These are phyloP conservation scores for Glaucomys volans DNA, from an alignment of 2,113 vertebrate species.

Conservation along the genomic window DNA sequence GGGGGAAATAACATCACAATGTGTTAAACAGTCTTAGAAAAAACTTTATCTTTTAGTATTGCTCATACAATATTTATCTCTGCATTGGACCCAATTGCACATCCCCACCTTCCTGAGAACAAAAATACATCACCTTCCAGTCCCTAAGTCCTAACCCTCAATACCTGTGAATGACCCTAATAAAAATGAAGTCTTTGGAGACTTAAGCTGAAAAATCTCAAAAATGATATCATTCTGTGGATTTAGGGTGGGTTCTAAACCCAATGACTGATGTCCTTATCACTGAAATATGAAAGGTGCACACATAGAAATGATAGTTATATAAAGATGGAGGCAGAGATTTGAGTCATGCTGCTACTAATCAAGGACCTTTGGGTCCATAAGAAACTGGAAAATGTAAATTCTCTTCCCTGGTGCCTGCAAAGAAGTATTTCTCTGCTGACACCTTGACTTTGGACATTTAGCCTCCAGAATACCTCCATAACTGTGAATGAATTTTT, in stretches of 20 bases:
- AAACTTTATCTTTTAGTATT: not conserved
- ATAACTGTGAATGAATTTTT: not conserved
- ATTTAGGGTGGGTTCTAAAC: not conserved
- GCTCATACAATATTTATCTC: not conserved
- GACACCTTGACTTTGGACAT: not conserved
- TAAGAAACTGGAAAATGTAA: not conserved
- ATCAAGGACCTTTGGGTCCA: not conserved
- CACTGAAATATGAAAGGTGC: not conserved
- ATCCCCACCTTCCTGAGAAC: not conserved
- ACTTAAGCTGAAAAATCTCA: not conserved
- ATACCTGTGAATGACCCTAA: not conserved
- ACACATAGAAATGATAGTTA: too few species aligned
- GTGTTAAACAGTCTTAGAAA: not conserved
- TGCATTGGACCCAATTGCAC: not conserved
- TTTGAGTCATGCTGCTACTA: not conserved
- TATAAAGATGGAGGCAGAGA: not conserved
- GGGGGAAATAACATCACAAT: not conserved
- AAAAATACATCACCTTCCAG: not conserved
- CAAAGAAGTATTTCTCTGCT: too few species aligned
- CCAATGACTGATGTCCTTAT: not conserved
- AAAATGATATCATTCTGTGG: not conserved
- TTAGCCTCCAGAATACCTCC: not conserved
- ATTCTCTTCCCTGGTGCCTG: not conserved
- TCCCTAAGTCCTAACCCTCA: not conserved
- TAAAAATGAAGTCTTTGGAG: not conserved